A percentile compares a stretch with the other conserved stretches of the same genome.
Conservation (phyloP, 2,113 vertebrate species). For the Micronycteris hirsuta region DNA sequence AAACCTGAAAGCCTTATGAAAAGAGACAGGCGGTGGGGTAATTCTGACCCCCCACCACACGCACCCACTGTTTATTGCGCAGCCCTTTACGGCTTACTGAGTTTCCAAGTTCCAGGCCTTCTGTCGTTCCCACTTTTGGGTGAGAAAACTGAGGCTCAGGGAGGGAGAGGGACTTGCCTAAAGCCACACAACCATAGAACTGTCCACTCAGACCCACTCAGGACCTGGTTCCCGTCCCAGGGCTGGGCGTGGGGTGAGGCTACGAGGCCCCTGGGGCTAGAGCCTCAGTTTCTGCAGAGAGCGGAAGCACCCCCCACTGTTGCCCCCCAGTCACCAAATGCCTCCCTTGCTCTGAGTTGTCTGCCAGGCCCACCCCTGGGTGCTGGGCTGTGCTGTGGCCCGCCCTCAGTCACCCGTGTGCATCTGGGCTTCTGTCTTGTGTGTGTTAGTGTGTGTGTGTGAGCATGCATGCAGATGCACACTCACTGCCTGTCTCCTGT, state of each 20-base stretch:
- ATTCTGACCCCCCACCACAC: too few species aligned
- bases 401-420: neutral
- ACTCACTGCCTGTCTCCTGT: neutral
- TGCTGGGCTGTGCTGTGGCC: neutral
- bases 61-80: neutral
- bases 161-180: neutral
- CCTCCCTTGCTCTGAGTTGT: neutral
- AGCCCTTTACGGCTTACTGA: too few species aligned
- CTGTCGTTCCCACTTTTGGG: neutral
- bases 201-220: neutral
- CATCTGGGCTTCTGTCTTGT: neutral
- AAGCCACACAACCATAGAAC: neutral
- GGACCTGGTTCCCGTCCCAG: neutral
- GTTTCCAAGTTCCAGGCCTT: neutral
- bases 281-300: neutral
- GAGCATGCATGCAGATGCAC: neutral
- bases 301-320: accelerated
- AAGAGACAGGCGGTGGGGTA: neutral
- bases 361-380: neutral
- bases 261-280: neutral
- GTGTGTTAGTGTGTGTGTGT: neutral
- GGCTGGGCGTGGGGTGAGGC: neutral
- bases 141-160: neutral
- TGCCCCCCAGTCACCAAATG: neutral
- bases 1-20: neutral